These are phyloP conservation scores for Nymphalis c-album DNA, from an alignment of 2,888 invertebrate genomes.

Conservation along the genomic window DNA sequence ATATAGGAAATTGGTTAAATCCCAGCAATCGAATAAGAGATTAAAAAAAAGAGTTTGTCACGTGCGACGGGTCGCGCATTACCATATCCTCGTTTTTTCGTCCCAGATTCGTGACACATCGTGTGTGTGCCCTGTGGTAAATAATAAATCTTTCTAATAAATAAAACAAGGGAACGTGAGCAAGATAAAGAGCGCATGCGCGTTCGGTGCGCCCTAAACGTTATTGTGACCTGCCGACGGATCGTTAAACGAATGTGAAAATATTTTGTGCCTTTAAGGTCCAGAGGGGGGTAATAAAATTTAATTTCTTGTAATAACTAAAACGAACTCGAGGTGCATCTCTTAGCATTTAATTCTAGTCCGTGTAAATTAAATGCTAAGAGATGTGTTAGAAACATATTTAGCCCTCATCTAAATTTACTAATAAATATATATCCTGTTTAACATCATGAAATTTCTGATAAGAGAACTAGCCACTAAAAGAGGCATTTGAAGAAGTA, in stretches of 20 bases:
- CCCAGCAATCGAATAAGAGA: constrained; percentile 52
- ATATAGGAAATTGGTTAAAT: constrained; percentile 45
- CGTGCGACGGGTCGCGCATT: constrained; percentile 71
- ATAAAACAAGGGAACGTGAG: constrained; percentile 81
- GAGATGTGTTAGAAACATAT: too few species aligned
- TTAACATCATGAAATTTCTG: too few species aligned
- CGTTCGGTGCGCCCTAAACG: constrained; percentile 78
- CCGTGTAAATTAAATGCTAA: too few species aligned
- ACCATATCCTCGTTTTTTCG: constrained; percentile 75
- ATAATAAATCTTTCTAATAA: constrained; percentile 82
- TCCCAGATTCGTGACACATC: constrained; percentile 77
- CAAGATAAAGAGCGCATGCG: constrained; percentile 75
- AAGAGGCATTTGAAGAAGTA: too few species aligned
- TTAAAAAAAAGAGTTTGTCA: constrained; percentile 65
- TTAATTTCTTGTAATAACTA: constrained; percentile 33
- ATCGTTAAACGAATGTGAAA: constrained; percentile 78
- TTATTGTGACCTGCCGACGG: constrained; percentile 70
- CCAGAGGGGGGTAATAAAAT: constrained; percentile 38
- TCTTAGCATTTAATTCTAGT: neutral
- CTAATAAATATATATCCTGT: too few species aligned
- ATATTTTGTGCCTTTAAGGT: constrained; percentile 71
- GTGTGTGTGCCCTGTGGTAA: constrained; percentile 78
- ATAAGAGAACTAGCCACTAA: too few species aligned
- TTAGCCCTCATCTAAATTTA: too few species aligned
- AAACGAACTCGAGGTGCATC: constrained; percentile 6